Base-by-base conservation (phyloP, 2,888 invertebrate genomes). In the Dynastes hyllus region DNA sequence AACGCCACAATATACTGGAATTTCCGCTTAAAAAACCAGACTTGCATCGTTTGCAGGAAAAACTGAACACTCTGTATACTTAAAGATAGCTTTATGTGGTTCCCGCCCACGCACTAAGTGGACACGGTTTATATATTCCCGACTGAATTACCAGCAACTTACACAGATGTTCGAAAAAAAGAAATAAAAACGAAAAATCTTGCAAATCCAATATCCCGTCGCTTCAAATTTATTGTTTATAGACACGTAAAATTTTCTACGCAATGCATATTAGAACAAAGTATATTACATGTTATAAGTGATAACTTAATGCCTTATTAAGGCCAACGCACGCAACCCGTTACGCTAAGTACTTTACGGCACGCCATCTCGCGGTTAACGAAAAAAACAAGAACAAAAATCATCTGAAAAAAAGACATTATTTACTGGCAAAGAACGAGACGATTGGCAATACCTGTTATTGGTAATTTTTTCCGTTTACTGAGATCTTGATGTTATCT, bases 271-370 rank as follows among this genome's bases (percentile, higher is more conserved):
- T 84, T 86, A 85, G 85, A 86, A 83, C 86, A 88, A 77, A 86
- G 87, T 88, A 87, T 88, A 88, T 88, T 88, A 88, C 87, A 87
- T 85, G 85, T 86, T 75, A 85, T 87, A 88, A 88, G 88, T 87
- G 88, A 88, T 88, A 88, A 88, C 87, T 88, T 88, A 87, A 88
- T 88, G 88, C 87, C 87, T 87, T 87, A 88, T 88, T 88, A 88
- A 88, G 86, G 82, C 83, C 83, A 84, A 81, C 84, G 86, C 88
- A 88, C 87, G 88, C 88, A 85, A 88, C 22, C 61, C 83, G 82
- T 81, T 81, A 83, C 84, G 85, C 85, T 88, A 88, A 88, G 88
- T 87, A 87, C 87, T 83, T 82, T 80, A 81, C 78, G 82, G 80
- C 82, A 83, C 82, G 85, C 83, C 83, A 82, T 82, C 80, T 82